These are phyloP conservation scores for Limenitis camilla DNA, from an alignment of 2,888 invertebrate species.

Conservation along the genomic window DNA sequence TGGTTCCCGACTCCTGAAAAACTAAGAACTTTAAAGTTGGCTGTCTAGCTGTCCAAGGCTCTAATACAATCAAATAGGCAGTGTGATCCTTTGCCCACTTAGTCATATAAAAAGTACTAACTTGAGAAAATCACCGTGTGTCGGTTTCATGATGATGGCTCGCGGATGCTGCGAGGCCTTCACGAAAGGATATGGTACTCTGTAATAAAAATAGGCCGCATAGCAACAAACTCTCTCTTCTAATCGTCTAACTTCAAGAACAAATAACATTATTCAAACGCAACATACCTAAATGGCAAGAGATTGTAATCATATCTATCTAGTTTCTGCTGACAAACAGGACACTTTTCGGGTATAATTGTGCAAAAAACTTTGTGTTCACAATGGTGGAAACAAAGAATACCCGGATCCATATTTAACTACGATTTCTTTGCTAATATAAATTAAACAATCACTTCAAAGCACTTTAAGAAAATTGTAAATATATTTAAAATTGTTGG, in stretches of 20 bases:
- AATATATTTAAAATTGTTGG: slow-evolving; percentile 27
- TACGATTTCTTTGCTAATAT: slow-evolving; percentile 35
- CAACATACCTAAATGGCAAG: slow-evolving; percentile 81
- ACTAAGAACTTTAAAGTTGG: too few relatives aligned
- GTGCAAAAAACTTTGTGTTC: slow-evolving; percentile 88
- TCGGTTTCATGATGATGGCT: slow-evolving; percentile 89
- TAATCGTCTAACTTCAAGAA: neutral
- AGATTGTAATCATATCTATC: slow-evolving; percentile 78
- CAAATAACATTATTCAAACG: slow-evolving; percentile 5
- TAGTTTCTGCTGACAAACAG: slow-evolving; percentile 79
- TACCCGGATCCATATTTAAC: slow-evolving; percentile 80
- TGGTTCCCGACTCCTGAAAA: too few relatives aligned
- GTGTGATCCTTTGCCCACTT: too few relatives aligned
- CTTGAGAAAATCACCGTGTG: slow-evolving; percentile 90
- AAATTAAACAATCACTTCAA: slow-evolving; percentile 39
- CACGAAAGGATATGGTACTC: slow-evolving; percentile 90
- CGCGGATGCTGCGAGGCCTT: slow-evolving; percentile 87
- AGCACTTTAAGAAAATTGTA: slow-evolving; percentile 13
- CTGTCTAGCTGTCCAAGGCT: slow-evolving; percentile 6
- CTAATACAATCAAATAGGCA: neutral
- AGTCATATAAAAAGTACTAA: slow-evolving; percentile 56
- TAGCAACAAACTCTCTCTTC: slow-evolving; percentile 44
- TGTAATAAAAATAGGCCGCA: slow-evolving; percentile 58
- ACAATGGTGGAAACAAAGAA: slow-evolving; percentile 94
- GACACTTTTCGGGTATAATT: slow-evolving; percentile 83